Percentiles rank a stretch among this genome's conserved stretches.
Evolutionary conservation across 2,888 invertebrate genomes (phyloP).

Genomic region (Endomychus coccineus): DNA sequence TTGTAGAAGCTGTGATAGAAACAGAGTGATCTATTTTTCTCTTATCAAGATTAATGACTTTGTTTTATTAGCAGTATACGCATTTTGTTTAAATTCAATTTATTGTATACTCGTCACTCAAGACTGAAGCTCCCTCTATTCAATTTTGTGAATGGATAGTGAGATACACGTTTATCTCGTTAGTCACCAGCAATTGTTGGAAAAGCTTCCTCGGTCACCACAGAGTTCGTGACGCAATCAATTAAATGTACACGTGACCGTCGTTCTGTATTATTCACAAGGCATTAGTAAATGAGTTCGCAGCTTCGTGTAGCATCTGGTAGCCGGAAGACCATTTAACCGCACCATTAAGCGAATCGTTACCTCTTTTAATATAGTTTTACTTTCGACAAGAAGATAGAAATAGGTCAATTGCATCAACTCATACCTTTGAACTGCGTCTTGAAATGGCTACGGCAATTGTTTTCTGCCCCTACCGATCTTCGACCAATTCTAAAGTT

Average conservation of each 20-base stretch:
- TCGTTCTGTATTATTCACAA: conserved; percentile 30
- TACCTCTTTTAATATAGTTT: conserved; percentile 4
- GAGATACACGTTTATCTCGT: conserved; percentile 15
- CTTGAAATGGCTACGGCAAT: too few relatives aligned
- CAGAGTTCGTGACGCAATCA: conserved; percentile 32
- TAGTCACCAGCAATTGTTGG: conserved; percentile 14
- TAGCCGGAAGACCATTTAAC: conserved; percentile 3
- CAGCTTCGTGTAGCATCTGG: conserved; percentile 9
- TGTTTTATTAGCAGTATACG: too few relatives aligned
- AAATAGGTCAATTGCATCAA: too few relatives aligned
- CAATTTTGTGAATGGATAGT: conserved; percentile 14
- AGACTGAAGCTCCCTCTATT: conserved; percentile 14
- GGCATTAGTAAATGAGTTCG: conserved; percentile 34
- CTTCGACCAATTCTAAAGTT: too few relatives aligned
- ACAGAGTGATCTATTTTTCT: too few relatives aligned
- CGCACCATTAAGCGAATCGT: conserved; percentile 6
- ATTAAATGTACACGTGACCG: conserved; percentile 32
- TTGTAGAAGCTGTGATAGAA: too few relatives aligned
- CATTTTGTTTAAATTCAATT: too few relatives aligned
- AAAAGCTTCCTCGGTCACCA: conserved; percentile 12
- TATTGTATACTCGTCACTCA: too few relatives aligned
- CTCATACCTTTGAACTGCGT: too few relatives aligned
- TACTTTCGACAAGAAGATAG: conserved; percentile 1
- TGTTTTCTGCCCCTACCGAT: too few relatives aligned
- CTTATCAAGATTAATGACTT: too few relatives aligned